Evolutionary conservation across 2,888 invertebrate genomes (phyloP).

Genomic region (Ornithoptera alexandrae): DNA sequence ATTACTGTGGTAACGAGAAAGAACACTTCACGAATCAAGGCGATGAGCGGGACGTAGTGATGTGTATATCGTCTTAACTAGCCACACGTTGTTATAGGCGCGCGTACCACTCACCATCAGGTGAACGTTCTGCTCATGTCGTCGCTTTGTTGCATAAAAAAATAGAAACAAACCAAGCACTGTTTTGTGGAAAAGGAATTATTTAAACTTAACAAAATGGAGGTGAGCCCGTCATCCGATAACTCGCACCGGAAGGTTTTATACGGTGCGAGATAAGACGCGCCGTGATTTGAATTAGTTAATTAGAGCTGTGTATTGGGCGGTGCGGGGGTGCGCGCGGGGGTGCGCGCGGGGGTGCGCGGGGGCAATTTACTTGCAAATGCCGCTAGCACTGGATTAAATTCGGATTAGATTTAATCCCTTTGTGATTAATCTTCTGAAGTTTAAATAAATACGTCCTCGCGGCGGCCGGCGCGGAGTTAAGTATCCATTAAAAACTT

Average conservation of each 20-base stretch:
- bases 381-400: conserved; percentile 45
- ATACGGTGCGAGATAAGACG: conserved; percentile 28
- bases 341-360: background rate
- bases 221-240: too few species aligned
- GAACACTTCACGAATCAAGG: too few species aligned
- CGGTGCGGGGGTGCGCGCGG: background rate
- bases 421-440: conserved; percentile 15
- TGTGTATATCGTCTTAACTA: too few species aligned
- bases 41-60: too few species aligned
- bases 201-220: too few species aligned
- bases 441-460: conserved; percentile 4
- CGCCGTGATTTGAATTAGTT: conserved; percentile 24
- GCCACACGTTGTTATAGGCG: too few species aligned
- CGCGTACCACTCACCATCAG: too few species aligned
- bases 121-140: too few species aligned
- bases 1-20: too few species aligned
- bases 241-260: conserved; percentile 12
- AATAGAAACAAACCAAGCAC: too few species aligned
- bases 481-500: background rate
- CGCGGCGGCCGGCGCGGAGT: background rate
- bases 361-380: conserved; percentile 62
- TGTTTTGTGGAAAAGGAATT: too few species aligned
- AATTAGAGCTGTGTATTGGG: conserved; percentile 9
- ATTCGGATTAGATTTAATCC: conserved; percentile 42
- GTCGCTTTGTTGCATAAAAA: too few species aligned